phyloP scores from a whole-genome alignment of 2,888 invertebrate species.

The Acanthosepion lycidas region DNA sequence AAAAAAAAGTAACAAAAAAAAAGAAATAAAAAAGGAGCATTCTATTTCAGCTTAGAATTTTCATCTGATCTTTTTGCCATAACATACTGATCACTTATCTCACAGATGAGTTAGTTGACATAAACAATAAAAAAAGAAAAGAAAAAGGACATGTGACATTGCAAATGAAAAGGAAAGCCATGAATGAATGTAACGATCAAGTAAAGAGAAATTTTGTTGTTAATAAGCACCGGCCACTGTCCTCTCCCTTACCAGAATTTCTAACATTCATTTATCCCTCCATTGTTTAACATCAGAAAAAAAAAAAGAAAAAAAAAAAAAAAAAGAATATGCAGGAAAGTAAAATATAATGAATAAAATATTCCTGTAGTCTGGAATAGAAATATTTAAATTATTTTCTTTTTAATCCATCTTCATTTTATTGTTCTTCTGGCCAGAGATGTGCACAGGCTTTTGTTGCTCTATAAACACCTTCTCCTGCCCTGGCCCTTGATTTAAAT shows the following conservation, averaged over 20 bases:
- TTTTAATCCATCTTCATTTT: not conserved
- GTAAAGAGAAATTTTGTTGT: not conserved
- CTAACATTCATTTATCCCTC: constrained; percentile 12
- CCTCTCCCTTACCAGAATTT: not conserved
- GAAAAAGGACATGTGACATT: not conserved
- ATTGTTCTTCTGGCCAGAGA: constrained; percentile 34
- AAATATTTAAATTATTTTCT: constrained; percentile 33
- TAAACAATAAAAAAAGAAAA: not conserved
- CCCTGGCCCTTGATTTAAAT: not conserved
- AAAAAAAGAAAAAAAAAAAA: no score
- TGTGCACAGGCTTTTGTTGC: not conserved
- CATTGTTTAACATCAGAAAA: not conserved
- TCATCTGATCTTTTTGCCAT: not conserved
- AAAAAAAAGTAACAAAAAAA: not conserved
- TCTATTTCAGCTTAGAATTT: constrained; percentile 13
- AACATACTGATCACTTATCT: not conserved
- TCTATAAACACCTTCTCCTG: not conserved
- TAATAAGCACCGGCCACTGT: not conserved
- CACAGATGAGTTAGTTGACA: not conserved
- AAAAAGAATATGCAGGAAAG: not conserved
- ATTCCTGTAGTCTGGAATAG: not conserved
- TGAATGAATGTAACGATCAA: not conserved
- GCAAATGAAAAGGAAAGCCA: not conserved
- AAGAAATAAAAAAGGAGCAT: not conserved
- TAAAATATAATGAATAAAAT: not conserved